A percentile compares a stretch with the other conserved stretches of the same genome.
Conservation (phyloP, 2,888 invertebrate genomes). For the Podotricha telesiphe region DNA sequence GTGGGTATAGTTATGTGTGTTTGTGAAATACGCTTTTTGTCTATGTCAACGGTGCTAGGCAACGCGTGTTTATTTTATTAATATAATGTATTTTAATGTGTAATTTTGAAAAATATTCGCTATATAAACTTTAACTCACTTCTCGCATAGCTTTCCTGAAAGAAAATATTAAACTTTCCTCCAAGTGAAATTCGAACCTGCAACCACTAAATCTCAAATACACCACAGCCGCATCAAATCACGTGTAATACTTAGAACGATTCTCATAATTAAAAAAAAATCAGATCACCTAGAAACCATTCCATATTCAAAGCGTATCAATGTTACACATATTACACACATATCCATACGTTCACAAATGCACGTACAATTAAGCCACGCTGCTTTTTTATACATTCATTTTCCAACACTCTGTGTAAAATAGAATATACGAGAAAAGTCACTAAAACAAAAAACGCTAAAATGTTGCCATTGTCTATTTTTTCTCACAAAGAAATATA, state of each 20-base stretch:
- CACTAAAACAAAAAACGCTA: conserved; percentile 52
- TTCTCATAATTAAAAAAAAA: neutral
- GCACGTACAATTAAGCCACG: neutral
- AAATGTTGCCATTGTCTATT: conserved; percentile 52
- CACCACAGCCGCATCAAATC: neutral
- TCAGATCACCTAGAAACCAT: conserved; percentile 10
- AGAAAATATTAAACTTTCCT: neutral
- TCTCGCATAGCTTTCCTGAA: too few species aligned
- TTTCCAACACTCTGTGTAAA: conserved; percentile 44
- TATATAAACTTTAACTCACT: too few species aligned
- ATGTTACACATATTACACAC: too few species aligned
- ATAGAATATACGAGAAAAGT: conserved; percentile 50
- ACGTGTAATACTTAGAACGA: neutral
- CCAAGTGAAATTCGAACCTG: neutral
- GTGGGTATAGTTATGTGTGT: too few species aligned
- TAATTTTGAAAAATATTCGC: too few species aligned
- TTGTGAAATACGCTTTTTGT: too few species aligned
- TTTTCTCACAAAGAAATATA: conserved; percentile 50
- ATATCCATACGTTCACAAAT: neutral
- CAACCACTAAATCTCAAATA: neutral
- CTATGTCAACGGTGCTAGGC: too few species aligned
- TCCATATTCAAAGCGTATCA: conserved; percentile 1
- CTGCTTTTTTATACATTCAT: conserved; percentile 10
- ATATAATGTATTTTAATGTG: too few species aligned
- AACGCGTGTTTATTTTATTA: too few species aligned